These are phyloP conservation scores for Tenthredo mesomela DNA, from an alignment of 2,888 invertebrate species.

Conservation along the genomic window DNA sequence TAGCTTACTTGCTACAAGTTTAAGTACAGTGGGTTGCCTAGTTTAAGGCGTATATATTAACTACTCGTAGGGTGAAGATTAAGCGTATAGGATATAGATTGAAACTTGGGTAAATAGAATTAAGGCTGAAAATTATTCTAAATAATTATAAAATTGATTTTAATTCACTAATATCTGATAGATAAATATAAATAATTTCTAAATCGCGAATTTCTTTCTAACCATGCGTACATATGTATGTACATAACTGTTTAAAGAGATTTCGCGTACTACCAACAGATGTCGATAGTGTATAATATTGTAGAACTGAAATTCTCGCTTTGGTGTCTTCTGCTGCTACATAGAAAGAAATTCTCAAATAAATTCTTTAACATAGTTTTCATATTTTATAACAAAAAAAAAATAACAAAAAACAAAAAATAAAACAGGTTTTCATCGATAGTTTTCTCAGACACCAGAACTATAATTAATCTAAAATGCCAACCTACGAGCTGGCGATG, in stretches of 20 bases:
- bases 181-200: background rate
- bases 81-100: background rate
- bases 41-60: background rate
- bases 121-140: background rate
- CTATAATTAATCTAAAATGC: constrained; percentile 79
- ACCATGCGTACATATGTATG: background rate
- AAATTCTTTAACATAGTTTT: background rate
- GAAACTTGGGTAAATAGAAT: background rate
- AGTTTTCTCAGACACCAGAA: background rate
- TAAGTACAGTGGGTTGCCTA: background rate
- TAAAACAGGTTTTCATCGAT: too few species aligned
- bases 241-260: background rate
- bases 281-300: background rate
- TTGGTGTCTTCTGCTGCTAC: background rate
- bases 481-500: constrained; percentile 85
- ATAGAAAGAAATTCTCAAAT: background rate
- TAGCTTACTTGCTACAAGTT: background rate
- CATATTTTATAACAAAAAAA: background rate
- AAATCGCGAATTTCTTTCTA: background rate
- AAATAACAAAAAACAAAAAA: too few species aligned
- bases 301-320: background rate
- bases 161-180: background rate
- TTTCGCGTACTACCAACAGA: background rate
- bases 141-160: background rate
- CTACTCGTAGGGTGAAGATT: background rate